phyloP scores from a whole-genome alignment of 2,113 vertebrate species.

The Podiceps cristatus region DNA sequence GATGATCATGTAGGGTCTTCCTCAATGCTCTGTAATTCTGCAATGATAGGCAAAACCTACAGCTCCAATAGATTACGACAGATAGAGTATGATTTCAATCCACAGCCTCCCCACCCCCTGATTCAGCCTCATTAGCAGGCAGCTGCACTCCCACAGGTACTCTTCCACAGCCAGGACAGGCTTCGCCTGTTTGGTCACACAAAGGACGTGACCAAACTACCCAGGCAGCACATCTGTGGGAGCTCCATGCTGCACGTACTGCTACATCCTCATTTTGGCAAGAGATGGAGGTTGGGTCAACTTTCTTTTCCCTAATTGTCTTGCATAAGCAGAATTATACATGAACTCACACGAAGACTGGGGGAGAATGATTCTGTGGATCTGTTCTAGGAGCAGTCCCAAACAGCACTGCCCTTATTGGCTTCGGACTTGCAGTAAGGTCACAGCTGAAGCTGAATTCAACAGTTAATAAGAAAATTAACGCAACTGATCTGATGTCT shows the following conservation, averaged over 20 bases:
- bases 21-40: not conserved
- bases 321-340: not conserved
- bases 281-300: not conserved
- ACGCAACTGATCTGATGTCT: not conserved
- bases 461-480: not conserved
- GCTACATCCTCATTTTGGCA: not conserved
- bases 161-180: not conserved
- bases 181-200: not conserved
- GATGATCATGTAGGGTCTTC: not conserved
- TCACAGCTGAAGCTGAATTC: not conserved
- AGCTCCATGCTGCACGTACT: not conserved
- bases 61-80: not conserved
- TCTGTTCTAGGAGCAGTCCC: not conserved
- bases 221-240: accelerated
- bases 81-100: not conserved
- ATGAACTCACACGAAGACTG: not conserved
- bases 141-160: not conserved
- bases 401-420: not conserved
- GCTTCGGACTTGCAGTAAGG: not conserved
- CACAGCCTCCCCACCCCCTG: too few relatives aligned
- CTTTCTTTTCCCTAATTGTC: not conserved
- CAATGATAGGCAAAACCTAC: not conserved
- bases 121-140: not conserved
- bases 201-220: not conserved
- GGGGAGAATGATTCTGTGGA: not conserved